A percentile compares a stretch with the other conserved stretches of the same genome.
Conservation (phyloP, 2,797 vertebrate species). For the Mallotus villosus region DNA sequence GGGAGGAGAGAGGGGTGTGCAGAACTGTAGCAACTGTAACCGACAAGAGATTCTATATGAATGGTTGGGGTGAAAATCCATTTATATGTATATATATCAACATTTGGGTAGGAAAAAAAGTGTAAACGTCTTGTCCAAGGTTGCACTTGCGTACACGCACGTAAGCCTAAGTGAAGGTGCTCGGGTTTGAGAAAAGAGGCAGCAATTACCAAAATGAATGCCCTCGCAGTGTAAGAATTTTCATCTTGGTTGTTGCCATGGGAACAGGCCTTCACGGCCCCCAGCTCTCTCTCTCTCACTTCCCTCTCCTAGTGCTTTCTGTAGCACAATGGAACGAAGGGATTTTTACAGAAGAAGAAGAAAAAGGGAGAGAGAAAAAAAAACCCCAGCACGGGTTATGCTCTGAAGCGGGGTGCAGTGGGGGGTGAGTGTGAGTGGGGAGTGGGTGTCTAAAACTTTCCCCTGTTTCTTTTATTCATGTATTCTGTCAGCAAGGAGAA, state of each 20-base stretch:
- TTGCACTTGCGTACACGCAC: slow-evolving; percentile 57
- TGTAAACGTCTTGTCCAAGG: slow-evolving; percentile 66
- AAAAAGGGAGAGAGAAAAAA: slow-evolving; percentile 25
- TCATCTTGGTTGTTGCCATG: slow-evolving; percentile 86
- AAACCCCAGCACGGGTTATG: slow-evolving; percentile 24
- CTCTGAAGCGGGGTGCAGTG: slow-evolving; percentile 30
- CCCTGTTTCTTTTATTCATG: slow-evolving; percentile 19
- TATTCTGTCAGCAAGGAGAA: slow-evolving; percentile 22
- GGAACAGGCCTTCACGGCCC: slow-evolving; percentile 72
- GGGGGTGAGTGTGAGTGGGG: slow-evolving; percentile 4
- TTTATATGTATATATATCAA: slow-evolving; percentile 12
- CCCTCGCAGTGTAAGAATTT: slow-evolving; percentile 85
- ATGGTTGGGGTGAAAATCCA: slow-evolving; percentile 8
- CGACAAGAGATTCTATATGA: slow-evolving; percentile 41
- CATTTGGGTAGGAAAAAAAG: background rate
- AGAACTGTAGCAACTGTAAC: slow-evolving; percentile 22
- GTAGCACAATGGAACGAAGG: slow-evolving; percentile 74
- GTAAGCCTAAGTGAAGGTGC: slow-evolving; percentile 70
- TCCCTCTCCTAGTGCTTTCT: slow-evolving; percentile 41
- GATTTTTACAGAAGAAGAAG: slow-evolving; percentile 63
- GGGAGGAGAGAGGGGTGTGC: too few relatives aligned
- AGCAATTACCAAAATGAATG: slow-evolving; percentile 84
- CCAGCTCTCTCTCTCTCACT: slow-evolving; percentile 40
- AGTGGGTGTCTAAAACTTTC: slow-evolving; percentile 35
- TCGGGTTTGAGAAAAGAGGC: slow-evolving; percentile 72